Percentiles rank a stretch among this genome's conserved stretches.
Evolutionary conservation across 2,113 vertebrate species (phyloP).

Genomic region (Tachycineta bicolor): DNA sequence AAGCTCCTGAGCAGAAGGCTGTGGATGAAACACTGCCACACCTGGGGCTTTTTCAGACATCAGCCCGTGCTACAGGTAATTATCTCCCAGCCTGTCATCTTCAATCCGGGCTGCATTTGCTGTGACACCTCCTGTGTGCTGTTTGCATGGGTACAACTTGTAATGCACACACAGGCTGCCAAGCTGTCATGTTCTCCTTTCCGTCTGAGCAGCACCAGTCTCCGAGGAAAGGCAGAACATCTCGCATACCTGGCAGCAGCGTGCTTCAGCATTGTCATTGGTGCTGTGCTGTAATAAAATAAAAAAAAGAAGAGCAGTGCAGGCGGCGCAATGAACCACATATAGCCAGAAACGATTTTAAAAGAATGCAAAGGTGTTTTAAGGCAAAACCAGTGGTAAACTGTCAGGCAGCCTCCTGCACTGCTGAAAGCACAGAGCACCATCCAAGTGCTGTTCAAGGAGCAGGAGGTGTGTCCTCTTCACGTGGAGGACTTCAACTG

Average conservation of each 20-base stretch:
- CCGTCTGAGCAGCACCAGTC: not conserved
- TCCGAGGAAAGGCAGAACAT: not conserved
- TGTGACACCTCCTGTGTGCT: not conserved
- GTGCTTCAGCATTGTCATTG: not conserved
- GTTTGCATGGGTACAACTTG: not conserved
- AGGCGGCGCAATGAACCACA: rapidly evolving
- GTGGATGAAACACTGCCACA: not conserved
- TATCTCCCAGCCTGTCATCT: not conserved
- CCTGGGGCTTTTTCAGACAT: not conserved
- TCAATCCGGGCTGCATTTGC: not conserved
- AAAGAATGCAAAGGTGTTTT: not conserved
- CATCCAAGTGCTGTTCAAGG: not conserved
- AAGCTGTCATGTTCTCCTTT: not conserved
- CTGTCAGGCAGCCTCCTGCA: rapidly evolving
- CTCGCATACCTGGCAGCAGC: not conserved
- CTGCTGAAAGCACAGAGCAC: not conserved
- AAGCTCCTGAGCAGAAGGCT: not conserved
- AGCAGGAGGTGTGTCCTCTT: not conserved
- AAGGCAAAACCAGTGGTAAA: not conserved
- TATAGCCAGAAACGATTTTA: rapidly evolving
- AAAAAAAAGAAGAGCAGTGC: not conserved
- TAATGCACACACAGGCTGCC: not conserved
- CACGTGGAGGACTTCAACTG: not conserved
- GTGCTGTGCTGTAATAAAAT: not conserved
- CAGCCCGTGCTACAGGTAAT: not conserved